Conservation (phyloP, 2,888 invertebrate species). For the Hyposoter didymator region DNA sequence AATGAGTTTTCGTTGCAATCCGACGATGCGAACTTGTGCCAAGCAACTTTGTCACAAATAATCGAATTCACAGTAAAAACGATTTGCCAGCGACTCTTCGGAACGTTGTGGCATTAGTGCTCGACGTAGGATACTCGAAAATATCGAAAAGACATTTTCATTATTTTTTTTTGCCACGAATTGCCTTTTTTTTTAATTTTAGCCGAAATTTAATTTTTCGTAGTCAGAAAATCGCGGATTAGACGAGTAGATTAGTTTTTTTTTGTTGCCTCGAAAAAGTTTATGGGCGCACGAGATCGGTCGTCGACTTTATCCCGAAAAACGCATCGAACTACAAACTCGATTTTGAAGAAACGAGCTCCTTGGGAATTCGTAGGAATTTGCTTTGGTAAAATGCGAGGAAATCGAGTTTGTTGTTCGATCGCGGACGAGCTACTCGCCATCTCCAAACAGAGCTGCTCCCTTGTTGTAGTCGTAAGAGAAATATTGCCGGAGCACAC, state of each 20-base stretch:
- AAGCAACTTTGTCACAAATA: not conserved
- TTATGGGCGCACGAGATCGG: not conserved
- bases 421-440: not conserved
- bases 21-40: not conserved
- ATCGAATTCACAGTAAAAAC: not conserved
- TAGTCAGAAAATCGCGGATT: not conserved
- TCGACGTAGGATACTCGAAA: not conserved
- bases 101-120: not conserved
- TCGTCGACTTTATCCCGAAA: not conserved
- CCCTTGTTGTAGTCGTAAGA: conserved; percentile 21
- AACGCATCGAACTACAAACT: not conserved
- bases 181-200: not conserved
- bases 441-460: conserved; percentile 7
- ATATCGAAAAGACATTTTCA: not conserved
- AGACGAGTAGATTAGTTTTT: conserved; percentile 6
- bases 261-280: not conserved
- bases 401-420: not conserved
- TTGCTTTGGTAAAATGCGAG: not conserved
- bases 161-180: not conserved
- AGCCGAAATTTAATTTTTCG: not conserved
- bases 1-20: not conserved
- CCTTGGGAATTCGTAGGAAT: not conserved
- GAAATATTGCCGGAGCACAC: conserved; percentile 12
- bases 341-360: not conserved
- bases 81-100: not conserved